Base-by-base conservation (phyloP, 1,140 invertebrate species). In the Caerostris darwini region DNA sequence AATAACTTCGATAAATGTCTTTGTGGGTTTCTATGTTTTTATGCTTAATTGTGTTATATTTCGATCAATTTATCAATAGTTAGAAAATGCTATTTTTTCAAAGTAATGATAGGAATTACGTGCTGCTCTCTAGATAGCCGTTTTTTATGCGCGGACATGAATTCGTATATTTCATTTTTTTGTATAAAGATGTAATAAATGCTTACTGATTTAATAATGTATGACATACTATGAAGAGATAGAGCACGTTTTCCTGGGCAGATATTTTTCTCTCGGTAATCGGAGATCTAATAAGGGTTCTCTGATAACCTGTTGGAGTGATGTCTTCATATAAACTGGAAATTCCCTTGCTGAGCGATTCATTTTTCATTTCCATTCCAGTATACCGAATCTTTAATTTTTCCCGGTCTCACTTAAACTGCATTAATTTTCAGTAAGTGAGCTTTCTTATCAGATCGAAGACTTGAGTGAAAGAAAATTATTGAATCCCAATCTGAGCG, bases 401-500 rank as follows among this genome's bases (percentile, higher is more conserved):
- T 87, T 59, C 83, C 7, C 34, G 59, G 53, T 50, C 90, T 85
- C 61, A 54, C 59, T 85, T 85, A 71, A 93, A 87, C 59, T 77
- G 83, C 83, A 77, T 59, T 87, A 88, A 89, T 64, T 64, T 82
- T 53, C 54, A n/a, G 82, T 61, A 88, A 69, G 67, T 53, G 54
- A 50, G 50, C 50, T 17, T 57, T 34, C 61, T 89, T 94, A 94
- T 94, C 92, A 64, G 92, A 94, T 94, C 19, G 82, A n/a, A 87
- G 56, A 10, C 71, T 71, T 85, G 81, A 85, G 81, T 93, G 83
- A 56, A 54, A 94, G 85, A 53, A 88, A 93, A 94, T 94, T 94
- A 94, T 94, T 94, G 92, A 94, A 94, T 94, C 85, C 64, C 69
- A 94, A 94, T 94, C 69, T 58, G 58, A 92, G 59, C 53, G 59